phyloP scores from a whole-genome alignment of 2,797 vertebrate species.

The Orientallactaga sibirica region DNA sequence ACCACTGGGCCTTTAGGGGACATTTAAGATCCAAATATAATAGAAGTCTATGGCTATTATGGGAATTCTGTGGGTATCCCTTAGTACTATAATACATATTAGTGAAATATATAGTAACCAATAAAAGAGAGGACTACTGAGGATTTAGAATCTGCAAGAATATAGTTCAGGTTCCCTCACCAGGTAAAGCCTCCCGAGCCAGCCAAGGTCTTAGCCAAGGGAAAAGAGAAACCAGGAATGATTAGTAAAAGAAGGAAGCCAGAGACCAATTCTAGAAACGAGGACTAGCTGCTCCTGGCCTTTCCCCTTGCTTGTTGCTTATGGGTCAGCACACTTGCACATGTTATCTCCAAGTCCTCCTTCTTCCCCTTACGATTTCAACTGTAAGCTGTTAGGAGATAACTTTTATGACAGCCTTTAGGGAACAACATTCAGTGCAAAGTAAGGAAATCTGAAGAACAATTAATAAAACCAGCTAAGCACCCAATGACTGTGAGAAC shows the following conservation, averaged over 20 bases:
- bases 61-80: not conserved
- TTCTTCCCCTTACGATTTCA: not conserved
- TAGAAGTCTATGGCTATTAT: not conserved
- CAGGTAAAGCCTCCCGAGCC: not conserved
- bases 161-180: not conserved
- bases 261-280: not conserved
- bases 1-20: not conserved
- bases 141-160: not conserved
- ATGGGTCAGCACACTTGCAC: not conserved
- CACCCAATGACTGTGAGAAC: not conserved
- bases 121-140: not conserved
- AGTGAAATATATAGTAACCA: not conserved
- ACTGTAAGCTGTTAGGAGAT: not conserved
- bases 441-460: not conserved
- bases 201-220: not conserved
- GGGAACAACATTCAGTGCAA: not conserved
- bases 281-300: not conserved
- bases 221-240: slow-evolving; percentile 4
- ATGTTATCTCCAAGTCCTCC: not conserved
- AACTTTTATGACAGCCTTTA: slow-evolving; percentile 17
- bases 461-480: not conserved
- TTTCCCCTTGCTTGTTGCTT: not conserved
- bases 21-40: not conserved
- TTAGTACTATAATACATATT: not conserved
- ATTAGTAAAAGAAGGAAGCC: not conserved